These are phyloP conservation scores for Typhlomys cinereus DNA, from an alignment of 2,113 vertebrate species.

Conservation along the genomic window DNA sequence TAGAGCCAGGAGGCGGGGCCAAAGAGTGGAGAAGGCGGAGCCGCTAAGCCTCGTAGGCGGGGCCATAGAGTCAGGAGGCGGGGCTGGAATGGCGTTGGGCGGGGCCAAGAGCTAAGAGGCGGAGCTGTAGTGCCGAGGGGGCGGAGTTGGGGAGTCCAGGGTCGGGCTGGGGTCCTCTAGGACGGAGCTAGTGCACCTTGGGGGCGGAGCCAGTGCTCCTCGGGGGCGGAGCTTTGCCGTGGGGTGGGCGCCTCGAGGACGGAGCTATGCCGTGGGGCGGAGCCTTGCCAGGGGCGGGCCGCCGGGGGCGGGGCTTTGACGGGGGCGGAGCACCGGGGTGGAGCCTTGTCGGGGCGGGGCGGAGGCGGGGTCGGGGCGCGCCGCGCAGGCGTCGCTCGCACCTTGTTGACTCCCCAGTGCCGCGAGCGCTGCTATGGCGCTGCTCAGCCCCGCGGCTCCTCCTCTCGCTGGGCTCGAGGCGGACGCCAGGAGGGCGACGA, in stretches of 20 bases:
- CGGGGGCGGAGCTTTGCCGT: no score
- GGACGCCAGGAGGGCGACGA: conserved; percentile 69
- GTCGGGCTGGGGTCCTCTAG: no score
- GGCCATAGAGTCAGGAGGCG: background rate
- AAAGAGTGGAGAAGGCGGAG: background rate
- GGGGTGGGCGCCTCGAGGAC: no score
- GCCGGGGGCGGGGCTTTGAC: background rate
- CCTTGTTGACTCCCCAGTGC: conserved; percentile 87
- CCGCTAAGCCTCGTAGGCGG: background rate
- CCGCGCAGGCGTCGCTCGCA: conserved; percentile 88
- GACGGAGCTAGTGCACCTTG: background rate
- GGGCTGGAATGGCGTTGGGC: background rate
- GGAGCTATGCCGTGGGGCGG: no score
- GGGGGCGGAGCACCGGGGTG: conserved; percentile 62
- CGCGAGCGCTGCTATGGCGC: conserved; percentile 87
- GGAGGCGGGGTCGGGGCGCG: conserved; percentile 73
- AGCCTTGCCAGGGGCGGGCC: no score
- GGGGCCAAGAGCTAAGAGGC: background rate
- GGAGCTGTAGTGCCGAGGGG: background rate
- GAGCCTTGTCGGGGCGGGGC: conserved; percentile 78
- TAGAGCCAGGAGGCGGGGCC: background rate
- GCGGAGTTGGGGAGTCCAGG: background rate
- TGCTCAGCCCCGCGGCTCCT: conserved; percentile 85
- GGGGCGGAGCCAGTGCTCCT: background rate
- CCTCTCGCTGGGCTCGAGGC: conserved; percentile 72